These are phyloP conservation scores for Phyllotreta striolata DNA, from an alignment of 2,888 invertebrate genomes.

Conservation along the genomic window DNA sequence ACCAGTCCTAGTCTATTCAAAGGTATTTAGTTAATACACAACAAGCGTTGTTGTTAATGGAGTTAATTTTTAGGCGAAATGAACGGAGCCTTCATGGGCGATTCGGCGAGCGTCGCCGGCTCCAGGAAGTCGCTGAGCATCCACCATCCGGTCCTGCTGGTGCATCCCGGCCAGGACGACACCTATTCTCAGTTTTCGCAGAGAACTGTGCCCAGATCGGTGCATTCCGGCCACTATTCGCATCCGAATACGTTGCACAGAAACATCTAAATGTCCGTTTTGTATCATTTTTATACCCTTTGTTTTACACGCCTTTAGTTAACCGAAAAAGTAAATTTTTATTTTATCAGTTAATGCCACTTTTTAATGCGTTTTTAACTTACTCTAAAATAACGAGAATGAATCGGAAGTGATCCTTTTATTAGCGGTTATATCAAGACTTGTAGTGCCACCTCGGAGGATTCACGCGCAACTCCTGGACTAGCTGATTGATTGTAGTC, in stretches of 20 bases:
- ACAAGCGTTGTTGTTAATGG: not conserved
- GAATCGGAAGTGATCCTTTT: too few relatives aligned
- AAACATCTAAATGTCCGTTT: constrained; percentile 58
- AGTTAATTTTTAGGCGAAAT: constrained; percentile 75
- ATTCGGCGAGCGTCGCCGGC: constrained; percentile 81
- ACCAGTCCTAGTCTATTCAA: constrained; percentile 68
- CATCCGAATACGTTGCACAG: constrained; percentile 58
- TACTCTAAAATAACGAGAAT: too few relatives aligned
- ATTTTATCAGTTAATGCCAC: too few relatives aligned
- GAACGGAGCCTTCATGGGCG: constrained; percentile 86
- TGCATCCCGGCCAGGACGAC: constrained; percentile 75
- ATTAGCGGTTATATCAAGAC: too few relatives aligned
- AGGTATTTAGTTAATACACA: constrained; percentile 48
- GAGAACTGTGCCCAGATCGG: constrained; percentile 64
- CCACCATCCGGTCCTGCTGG: constrained; percentile 80
- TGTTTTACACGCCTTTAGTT: not conserved
- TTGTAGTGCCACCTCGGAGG: too few relatives aligned
- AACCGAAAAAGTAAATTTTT: too few relatives aligned
- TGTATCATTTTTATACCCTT: not conserved
- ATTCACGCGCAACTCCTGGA: too few relatives aligned
- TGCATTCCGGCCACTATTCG: constrained; percentile 59
- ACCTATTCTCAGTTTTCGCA: constrained; percentile 83
- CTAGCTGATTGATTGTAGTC: constrained; percentile 2
- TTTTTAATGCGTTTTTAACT: too few relatives aligned
- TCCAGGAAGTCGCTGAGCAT: constrained; percentile 87